Base-by-base conservation (phyloP, 2,797 vertebrate species). In the Sorex maritimensis region DNA sequence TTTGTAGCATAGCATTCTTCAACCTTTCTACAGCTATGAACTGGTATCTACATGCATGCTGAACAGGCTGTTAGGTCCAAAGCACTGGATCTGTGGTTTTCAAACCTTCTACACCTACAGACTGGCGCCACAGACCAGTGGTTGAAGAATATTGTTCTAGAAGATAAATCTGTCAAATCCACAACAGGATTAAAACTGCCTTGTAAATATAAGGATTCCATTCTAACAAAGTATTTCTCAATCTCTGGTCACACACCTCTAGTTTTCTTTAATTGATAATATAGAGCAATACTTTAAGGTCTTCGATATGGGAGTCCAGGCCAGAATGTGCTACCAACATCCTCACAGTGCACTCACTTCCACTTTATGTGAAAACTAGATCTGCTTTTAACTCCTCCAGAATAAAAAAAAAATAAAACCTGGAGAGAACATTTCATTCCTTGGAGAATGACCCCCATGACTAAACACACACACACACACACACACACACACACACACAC, bases 161-260 rank as follows among this genome's bases (percentile, higher is more conserved):
- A 78, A 82, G 79, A 91, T 17, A 81, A 86, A 72, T 14, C 30
- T 83, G 55, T 75, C 55, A 72, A 81, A 71, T 69, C n/a, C 38
- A 95, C 49, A 38, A 65, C 6, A 61, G 3, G 23, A 58, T 80
- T 85, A 55, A 80, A 68, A 6, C 77, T 68, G 14, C 49, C 67
- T 75, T 52, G 49, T 52, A 26, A 86, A 17, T 15, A 68, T 1
- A 2, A 75, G 75, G n/a, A 79, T 12, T 4, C 10, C 38, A 82
- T 71, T 91, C 75, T 80, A 91, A 90, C 71, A 80, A 91, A 88
- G 83, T 30, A 68, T 15, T 71, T 63, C 12, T 80, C 6, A 55
- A 34, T 68, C 38, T 73, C 49, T 11, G 49, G 49, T 52, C 49
- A 52, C 49, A 52, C 49, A 1, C 6, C 49, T 52, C 10, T 52